Conservation (phyloP, 2,113 vertebrate genomes). For the Gymnogyps californianus region DNA sequence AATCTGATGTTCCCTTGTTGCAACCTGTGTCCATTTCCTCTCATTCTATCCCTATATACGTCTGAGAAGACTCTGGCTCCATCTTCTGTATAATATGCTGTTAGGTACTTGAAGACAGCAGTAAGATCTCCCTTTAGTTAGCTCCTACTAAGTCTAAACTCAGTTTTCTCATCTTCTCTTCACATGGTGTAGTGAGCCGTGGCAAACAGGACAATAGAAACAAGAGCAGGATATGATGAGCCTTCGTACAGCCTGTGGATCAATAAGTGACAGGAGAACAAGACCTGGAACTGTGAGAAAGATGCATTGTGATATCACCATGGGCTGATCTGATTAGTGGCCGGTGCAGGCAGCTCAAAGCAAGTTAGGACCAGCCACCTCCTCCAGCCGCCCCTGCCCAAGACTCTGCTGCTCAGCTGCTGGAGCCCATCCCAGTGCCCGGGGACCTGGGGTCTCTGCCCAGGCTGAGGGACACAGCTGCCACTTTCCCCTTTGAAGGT, state of each 20-base stretch:
- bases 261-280: neutral
- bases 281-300: neutral
- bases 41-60: neutral
- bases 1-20: neutral
- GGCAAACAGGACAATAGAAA: neutral
- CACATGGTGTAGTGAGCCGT: neutral
- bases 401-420: neutral
- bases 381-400: neutral
- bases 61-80: neutral
- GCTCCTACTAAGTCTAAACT: neutral
- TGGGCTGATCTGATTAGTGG: neutral
- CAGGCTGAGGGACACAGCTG: too few species aligned
- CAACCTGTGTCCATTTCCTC: neutral
- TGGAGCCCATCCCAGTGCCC: neutral
- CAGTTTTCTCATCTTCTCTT: neutral
- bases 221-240: neutral
- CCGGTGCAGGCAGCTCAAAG: neutral
- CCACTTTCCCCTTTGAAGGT: too few species aligned
- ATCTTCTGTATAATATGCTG: neutral
- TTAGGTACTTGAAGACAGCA: neutral
- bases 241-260: neutral
- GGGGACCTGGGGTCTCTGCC: neutral
- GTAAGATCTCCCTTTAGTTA: neutral
- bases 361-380: neutral
- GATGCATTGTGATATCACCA: neutral